Conservation (phyloP, 2,888 invertebrate species). For the Eudasyphora cyanicolor region DNA sequence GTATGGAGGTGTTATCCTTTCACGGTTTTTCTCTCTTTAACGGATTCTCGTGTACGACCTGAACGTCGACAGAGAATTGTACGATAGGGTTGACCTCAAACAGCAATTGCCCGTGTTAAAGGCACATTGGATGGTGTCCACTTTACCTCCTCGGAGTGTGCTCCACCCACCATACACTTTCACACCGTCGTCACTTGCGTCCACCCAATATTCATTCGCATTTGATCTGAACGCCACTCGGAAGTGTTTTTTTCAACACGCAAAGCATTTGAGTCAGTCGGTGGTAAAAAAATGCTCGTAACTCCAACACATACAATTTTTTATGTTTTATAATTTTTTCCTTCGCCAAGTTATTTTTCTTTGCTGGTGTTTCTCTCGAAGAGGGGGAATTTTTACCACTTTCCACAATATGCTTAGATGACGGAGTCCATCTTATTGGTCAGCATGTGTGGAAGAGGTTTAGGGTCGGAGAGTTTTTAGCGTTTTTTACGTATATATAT, state of each 20-base stretch:
- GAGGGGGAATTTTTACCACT: slow-evolving; percentile 1
- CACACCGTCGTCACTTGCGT: slow-evolving; percentile 18
- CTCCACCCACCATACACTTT: slow-evolving; percentile 16
- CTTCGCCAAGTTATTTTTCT: slow-evolving; percentile 27
- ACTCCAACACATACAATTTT: slow-evolving; percentile 30
- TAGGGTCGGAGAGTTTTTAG: not conserved
- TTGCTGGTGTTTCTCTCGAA: not conserved
- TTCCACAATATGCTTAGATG: slow-evolving; percentile 5
- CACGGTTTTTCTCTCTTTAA: slow-evolving; percentile 30
- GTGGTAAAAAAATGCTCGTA: slow-evolving; percentile 40
- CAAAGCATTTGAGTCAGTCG: slow-evolving; percentile 31
- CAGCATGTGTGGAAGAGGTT: slow-evolving; percentile 12
- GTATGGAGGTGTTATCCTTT: slow-evolving; percentile 53
- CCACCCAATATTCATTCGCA: not conserved
- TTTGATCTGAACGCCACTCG: not conserved
- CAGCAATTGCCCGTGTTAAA: slow-evolving; percentile 61
- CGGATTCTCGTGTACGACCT: not conserved
- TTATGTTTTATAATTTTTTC: slow-evolving; percentile 40
- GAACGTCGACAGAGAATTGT: slow-evolving; percentile 17
- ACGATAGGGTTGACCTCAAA: slow-evolving; percentile 63
- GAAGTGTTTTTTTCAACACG: slow-evolving; percentile 30
- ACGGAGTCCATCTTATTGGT: slow-evolving; percentile 39
- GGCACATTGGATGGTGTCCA: slow-evolving; percentile 52
- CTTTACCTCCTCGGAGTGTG: not conserved
- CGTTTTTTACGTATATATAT: not conserved